Base-by-base conservation (phyloP, 2,113 vertebrate genomes). In the Lates calcarifer region DNA sequence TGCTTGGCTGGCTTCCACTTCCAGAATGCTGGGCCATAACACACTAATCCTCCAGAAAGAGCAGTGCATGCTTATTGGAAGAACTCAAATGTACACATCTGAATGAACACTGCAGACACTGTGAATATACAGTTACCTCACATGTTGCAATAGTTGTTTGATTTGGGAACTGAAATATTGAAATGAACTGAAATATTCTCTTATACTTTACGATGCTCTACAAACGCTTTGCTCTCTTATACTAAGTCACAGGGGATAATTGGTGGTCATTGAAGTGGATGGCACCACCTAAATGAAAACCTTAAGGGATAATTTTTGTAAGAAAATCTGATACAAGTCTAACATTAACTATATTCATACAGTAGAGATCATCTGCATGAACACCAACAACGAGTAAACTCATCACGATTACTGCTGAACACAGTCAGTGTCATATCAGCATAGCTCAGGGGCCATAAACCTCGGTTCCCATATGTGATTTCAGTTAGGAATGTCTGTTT, bases 401-500 rank as follows among this genome's bases (percentile, higher is more conserved):
- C 26, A 47, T 63, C 57, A 2, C 33, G 24, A 15, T 51, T n/a
- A 70, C 0, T 72, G 49, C 12, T 72, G 35, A 77, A 62, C 35
- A 12, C 45, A 76, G 60, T 75, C 31, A 0, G 41, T 82, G 45
- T 82, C 84, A 84, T 57, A 18, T 77, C 60, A 49, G 33, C 57
- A 24, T 7, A 13, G 20, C 43, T 79, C 47, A 29, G 10, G 5
- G 74, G 33, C 60, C 26, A 39, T 64, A 66, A 79, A 78, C 20
- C 1, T 78, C 28, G 26, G 28, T 55, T 74, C 6, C 72, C 74
- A 82, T 12, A 72, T 78, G 82, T 37, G 53, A 87, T 84, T 89
- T 15, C 10, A 62, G 43, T 86, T 68, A 69, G 72, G 83, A 79
- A 85, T 37, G 62, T 89, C 57, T 55, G 63, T 78, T 85, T 67